Evolutionary conservation across 2,888 invertebrate species (phyloP), one percentile per base, ranked within the genome.

Genomic region (Orthonychiurus folsomi): DNA sequence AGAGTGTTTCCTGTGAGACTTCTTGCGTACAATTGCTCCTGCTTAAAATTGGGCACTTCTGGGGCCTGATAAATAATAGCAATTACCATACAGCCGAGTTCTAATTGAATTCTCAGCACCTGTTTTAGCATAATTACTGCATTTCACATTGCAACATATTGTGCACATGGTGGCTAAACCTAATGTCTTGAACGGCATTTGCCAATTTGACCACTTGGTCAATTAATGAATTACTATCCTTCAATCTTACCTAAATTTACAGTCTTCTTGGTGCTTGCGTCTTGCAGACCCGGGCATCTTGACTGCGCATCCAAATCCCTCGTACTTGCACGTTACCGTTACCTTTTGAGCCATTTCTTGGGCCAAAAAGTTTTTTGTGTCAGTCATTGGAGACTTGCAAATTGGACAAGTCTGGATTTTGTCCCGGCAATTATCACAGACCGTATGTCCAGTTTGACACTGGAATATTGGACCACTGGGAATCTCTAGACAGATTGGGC

Each of bases 401-500:
- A 54, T 54, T 2, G 20, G 21, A 54, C 54, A 54, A 54, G 20
- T 18, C 2, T 18, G 15, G 12, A 54, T 54, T 54, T 54, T 1
- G 1, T 21, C 23, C 25, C 25, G 21, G 23, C 54, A 54, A 3
- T 24, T 12, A 18, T 54, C 25, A 21, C 54, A 54, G 23, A 54
- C 25, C 21, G 54, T 18, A 20, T 54, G 54, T 2, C 54, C 54
- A 21, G 21, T 54, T 54, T 12, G 54, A 12, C 54, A 54, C 18
- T 20, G 18, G 12, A 54, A 54, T 24, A 54, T 54, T 12, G 54
- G 23, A 23, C 23, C 23, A 5, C 21, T 21, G 1, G 54, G 54
- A 54, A 54, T 20, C 15, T 54, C 54, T 18, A 54, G 25, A 54
- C 54, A 54, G 23, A 54, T 54, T 54, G 54, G 54, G 23, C 54